Base-by-base conservation (phyloP, 2,888 invertebrate species). In the Alitta virens region DNA sequence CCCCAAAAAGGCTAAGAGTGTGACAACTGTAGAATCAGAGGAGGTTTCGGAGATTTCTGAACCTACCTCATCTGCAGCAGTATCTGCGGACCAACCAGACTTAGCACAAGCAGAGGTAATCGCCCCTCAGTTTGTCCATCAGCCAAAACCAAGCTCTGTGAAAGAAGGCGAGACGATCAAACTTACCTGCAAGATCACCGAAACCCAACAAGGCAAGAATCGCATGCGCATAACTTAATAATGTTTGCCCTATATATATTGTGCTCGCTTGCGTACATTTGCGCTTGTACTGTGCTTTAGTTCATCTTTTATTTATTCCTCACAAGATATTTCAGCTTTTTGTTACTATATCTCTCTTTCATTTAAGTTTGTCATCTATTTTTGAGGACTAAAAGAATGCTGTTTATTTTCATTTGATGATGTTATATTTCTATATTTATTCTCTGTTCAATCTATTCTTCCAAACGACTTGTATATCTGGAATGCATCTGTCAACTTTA, bases 131-230 rank as follows among this genome's bases (percentile, higher is more conserved):
- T 58, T 66, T 27, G 18, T 26, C 26, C 16, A 55, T 42, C 56
- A 24, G 25, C 61, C 63, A 46, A 55, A 61, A 43, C 52, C 59
- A 18, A 43, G 61, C 43, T 21, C 42, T 23, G 50, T 50, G 5
- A 26, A 54, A 40, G 62, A 55, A 24, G 60, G 59, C 24, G 63
- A 64, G 21, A 62, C 57, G 21, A 42, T 66, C 38, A 54, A 56
- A 23, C 56, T 66, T 14, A 25, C 26, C 23, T 66, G 62, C 33
- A 55, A 60, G 42, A 53, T 64, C 23, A 46, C 52, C 63, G 66
- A 33, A 33, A 33, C 33, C 33, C 5, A 33, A 33, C 5, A 33
- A 33, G 33, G 63, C 63, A 52, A 24, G 18, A 21, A 52, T n/a
- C 5, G 53, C n/a, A 23, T 18, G 18, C 3, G 7, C 3, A 49